phyloP scores from a whole-genome alignment of 2,797 vertebrate genomes.

The Acanthurus leucopareius region DNA sequence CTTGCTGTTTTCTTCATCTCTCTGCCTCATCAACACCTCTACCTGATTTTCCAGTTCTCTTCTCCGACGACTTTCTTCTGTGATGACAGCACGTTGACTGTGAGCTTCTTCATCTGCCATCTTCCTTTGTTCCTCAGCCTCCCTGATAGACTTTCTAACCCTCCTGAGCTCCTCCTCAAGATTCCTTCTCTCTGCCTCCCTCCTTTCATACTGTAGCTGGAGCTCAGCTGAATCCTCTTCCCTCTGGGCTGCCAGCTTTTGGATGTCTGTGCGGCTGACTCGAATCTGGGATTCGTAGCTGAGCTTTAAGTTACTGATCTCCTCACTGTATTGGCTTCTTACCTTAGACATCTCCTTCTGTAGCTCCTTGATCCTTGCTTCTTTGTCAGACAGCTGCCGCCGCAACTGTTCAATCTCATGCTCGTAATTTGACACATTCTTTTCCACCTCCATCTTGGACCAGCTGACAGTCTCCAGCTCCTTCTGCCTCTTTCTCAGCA shows the following conservation, averaged over 20 bases:
- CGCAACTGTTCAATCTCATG: slow-evolving; percentile 91
- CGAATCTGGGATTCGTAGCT: slow-evolving; percentile 95
- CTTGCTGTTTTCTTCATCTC: slow-evolving; percentile 84
- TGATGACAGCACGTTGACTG: slow-evolving; percentile 85
- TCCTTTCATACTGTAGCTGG: slow-evolving; percentile 86
- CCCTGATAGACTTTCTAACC: slow-evolving; percentile 84
- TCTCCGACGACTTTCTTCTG: slow-evolving; percentile 88
- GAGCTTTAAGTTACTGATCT: slow-evolving; percentile 95
- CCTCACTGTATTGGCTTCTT: slow-evolving; percentile 93
- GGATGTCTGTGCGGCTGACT: slow-evolving; percentile 90
- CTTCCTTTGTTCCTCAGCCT: slow-evolving; percentile 86
- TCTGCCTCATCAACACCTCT: slow-evolving; percentile 86
- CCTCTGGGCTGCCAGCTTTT: slow-evolving; percentile 90
- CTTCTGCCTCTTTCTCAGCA: slow-evolving; percentile 90
- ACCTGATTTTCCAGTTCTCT: slow-evolving; percentile 91
- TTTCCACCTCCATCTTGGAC: slow-evolving; percentile 94
- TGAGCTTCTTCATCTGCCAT: slow-evolving; percentile 86
- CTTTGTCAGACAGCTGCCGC: slow-evolving; percentile 91
- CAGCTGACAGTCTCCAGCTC: slow-evolving; percentile 92
- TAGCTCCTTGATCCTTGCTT: slow-evolving; percentile 88
- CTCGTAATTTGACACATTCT: slow-evolving; percentile 90
- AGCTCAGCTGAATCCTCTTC: slow-evolving; percentile 89
- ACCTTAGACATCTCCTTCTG: slow-evolving; percentile 96
- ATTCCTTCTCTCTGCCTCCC: slow-evolving; percentile 88
- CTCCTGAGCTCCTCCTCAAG: slow-evolving; percentile 91